Conservation (phyloP, 1,140 invertebrate species). For the Choristoneura fumiferana region DNA sequence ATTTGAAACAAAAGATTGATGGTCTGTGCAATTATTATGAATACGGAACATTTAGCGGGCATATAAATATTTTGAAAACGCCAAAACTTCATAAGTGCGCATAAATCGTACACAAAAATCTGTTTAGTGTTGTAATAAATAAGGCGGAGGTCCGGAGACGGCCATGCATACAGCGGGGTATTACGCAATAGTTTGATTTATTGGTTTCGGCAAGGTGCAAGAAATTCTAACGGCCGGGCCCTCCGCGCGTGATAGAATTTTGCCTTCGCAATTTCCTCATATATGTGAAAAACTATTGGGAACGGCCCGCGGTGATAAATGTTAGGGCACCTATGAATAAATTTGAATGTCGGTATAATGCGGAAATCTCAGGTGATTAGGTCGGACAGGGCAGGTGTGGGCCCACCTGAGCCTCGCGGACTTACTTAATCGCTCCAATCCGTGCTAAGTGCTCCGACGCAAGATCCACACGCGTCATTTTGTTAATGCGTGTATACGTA, state of each 20-base stretch:
- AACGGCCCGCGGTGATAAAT: slow-evolving; percentile 62
- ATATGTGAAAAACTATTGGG: slow-evolving; percentile 63
- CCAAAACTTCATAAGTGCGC: slow-evolving; percentile 28
- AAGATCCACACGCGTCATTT: too few species aligned
- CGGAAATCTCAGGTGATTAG: slow-evolving; percentile 59
- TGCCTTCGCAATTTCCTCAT: slow-evolving; percentile 52
- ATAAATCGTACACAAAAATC: slow-evolving; percentile 61
- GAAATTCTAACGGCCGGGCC: slow-evolving; percentile 51
- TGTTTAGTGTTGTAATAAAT: slow-evolving; percentile 62
- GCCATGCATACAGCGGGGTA: slow-evolving; percentile 62
- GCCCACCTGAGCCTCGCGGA: background rate
- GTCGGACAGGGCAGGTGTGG: slow-evolving; percentile 50
- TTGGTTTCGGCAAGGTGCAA: slow-evolving; percentile 65
- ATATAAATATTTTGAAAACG: slow-evolving; percentile 31
- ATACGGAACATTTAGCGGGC: slow-evolving; percentile 25
- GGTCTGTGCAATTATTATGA: slow-evolving; percentile 22
- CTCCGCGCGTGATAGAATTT: slow-evolving; percentile 60
- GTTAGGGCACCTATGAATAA: slow-evolving; percentile 64
- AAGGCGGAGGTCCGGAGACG: slow-evolving; percentile 48
- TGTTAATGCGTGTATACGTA: too few species aligned
- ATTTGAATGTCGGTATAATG: slow-evolving; percentile 44
- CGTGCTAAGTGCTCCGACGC: too few species aligned
- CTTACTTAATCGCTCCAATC: too few species aligned
- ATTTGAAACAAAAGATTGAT: slow-evolving; percentile 20
- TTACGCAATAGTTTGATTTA: slow-evolving; percentile 73